These are phyloP conservation scores for Pantherophis guttatus DNA, from an alignment of 2,113 vertebrate species.

Conservation along the genomic window DNA sequence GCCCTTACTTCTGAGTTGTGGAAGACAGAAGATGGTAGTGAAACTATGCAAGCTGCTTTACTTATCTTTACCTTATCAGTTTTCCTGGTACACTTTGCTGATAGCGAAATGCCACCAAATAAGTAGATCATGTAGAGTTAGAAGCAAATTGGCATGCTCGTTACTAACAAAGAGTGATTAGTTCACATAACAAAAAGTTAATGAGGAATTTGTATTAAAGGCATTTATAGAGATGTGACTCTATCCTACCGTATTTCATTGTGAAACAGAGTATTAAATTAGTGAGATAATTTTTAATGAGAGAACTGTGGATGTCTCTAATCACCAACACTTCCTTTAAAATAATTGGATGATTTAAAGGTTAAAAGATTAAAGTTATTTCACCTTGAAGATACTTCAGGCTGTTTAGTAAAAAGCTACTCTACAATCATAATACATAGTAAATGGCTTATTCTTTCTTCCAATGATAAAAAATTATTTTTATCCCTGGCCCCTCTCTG, in stretches of 20 bases:
- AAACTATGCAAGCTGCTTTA: not conserved
- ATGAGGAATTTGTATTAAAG: not conserved
- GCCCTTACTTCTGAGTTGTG: not conserved
- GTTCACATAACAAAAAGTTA: not conserved
- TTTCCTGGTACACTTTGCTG: not conserved
- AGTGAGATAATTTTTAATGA: not conserved
- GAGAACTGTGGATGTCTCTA: not conserved
- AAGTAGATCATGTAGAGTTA: not conserved
- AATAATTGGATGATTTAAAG: not conserved
- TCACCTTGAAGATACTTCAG: not conserved
- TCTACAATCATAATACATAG: not conserved
- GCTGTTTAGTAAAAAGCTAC: not conserved
- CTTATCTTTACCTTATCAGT: not conserved
- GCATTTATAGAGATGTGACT: not conserved
- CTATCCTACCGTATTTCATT: not conserved
- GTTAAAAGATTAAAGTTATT: not conserved
- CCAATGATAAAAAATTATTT: not conserved
- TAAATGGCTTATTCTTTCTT: not conserved
- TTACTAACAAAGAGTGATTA: not conserved
- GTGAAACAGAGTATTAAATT: not conserved
- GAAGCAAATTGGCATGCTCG: not conserved
- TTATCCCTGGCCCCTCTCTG: too few relatives aligned
- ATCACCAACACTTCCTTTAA: not conserved
- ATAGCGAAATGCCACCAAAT: not conserved
- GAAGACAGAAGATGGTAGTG: not conserved